A percentile compares a stretch with the other conserved stretches of the same genome.
Evolutionary conservation across 2,113 vertebrate genomes (phyloP).

Genomic region (Thalassarche chlororhynchos): DNA sequence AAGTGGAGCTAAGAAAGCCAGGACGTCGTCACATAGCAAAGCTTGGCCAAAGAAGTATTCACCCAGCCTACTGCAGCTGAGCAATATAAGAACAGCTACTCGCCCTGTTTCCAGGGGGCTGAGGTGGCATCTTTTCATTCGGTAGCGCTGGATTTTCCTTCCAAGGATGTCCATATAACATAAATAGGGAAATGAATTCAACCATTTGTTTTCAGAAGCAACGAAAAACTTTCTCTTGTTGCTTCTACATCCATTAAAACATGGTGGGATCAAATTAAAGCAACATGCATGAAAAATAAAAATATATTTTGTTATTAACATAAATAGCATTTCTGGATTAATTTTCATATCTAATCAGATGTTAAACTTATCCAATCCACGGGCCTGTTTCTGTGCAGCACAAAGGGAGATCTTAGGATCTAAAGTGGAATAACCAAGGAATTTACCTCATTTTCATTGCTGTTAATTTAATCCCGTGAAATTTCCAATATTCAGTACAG

Average conservation of each 20-base stretch:
- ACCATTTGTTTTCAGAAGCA: not conserved
- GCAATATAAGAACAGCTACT: not conserved
- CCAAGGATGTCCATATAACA: not conserved
- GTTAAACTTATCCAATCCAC: not conserved
- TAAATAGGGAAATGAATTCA: not conserved
- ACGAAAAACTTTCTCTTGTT: not conserved
- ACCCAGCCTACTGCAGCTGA: not conserved
- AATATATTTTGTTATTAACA: not conserved
- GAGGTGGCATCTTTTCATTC: not conserved
- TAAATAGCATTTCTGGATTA: not conserved
- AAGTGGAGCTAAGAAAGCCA: not conserved
- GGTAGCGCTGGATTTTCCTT: not conserved
- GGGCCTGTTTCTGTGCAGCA: not conserved
- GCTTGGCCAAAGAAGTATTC: not conserved
- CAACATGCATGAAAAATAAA: not conserved
- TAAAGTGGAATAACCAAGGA: not conserved
- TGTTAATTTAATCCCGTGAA: not conserved
- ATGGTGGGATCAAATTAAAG: not conserved
- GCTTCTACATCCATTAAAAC: not conserved
- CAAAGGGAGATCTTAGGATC: not conserved
- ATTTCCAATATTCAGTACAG: not conserved
- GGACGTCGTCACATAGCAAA: not conserved
- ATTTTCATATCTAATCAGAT: not conserved
- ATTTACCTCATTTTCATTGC: not conserved
- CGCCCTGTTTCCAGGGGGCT: not conserved